Conservation (phyloP, 1,140 invertebrate species). For the Mizuhopecten yessoensis region DNA sequence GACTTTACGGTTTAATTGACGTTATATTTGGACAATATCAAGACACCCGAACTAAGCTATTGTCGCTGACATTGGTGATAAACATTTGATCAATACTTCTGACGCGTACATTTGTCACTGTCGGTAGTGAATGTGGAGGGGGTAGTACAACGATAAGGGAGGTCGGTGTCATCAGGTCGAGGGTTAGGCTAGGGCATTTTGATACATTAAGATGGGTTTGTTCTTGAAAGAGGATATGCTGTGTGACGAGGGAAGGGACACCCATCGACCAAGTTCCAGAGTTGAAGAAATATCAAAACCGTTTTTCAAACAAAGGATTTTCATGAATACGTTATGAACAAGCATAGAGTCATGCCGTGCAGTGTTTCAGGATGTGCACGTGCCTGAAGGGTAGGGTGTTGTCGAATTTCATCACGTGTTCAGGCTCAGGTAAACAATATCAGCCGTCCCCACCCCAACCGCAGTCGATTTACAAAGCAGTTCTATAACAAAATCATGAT, state of each 20-base stretch:
- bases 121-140: neutral
- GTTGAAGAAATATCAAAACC: slow-evolving; percentile 19
- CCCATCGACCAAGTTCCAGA: neutral
- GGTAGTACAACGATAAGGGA: neutral
- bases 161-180: slow-evolving; percentile 27
- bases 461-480: slow-evolving; percentile 5
- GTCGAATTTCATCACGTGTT: slow-evolving; percentile 26
- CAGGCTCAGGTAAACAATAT: slow-evolving; percentile 22
- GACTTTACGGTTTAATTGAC: neutral
- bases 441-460: neutral
- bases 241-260: neutral
- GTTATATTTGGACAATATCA: slow-evolving; percentile 30
- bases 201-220: slow-evolving; percentile 27
- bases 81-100: slow-evolving; percentile 21
- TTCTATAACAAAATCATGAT: neutral
- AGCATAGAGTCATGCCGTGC: slow-evolving; percentile 5
- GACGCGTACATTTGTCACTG: slow-evolving; percentile 13
- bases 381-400: slow-evolving; percentile 25
- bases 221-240: neutral
- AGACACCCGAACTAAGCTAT: slow-evolving; percentile 6
- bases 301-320: slow-evolving; percentile 26
- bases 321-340: slow-evolving; percentile 23
- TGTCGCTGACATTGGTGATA: neutral
- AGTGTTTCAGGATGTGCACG: slow-evolving; percentile 23
- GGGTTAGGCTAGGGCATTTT: neutral